Conservation (phyloP, 2,113 vertebrate species). For the Sturnus vulgaris region DNA sequence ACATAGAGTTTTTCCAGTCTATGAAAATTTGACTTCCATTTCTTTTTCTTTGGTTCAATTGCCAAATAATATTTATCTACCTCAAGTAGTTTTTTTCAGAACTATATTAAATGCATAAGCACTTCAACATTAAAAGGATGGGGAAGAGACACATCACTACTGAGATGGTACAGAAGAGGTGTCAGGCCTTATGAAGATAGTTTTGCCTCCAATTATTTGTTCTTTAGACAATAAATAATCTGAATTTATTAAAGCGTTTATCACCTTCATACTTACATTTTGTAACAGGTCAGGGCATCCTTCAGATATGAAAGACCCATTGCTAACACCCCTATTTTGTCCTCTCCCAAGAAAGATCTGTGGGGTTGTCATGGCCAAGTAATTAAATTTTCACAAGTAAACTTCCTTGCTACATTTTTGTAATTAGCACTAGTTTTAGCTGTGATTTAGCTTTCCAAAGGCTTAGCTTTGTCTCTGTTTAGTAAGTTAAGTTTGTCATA, state of each 20-base stretch:
- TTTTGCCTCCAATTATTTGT: background rate
- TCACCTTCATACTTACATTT: background rate
- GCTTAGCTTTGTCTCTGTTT: background rate
- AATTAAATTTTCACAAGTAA: background rate
- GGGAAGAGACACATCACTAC: background rate
- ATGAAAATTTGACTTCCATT: background rate
- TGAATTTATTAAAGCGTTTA: background rate
- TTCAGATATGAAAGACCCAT: background rate
- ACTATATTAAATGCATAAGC: background rate
- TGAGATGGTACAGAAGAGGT: background rate
- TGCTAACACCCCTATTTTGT: background rate
- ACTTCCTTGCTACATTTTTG: background rate
- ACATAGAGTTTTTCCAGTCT: background rate
- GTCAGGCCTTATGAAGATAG: background rate
- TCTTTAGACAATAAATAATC: background rate
- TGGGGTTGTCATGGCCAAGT: background rate
- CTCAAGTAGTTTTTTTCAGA: background rate
- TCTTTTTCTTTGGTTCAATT: background rate
- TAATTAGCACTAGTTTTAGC: background rate
- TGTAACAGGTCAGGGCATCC: background rate
- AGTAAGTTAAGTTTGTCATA: background rate
- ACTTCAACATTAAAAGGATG: background rate
- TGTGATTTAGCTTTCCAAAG: background rate
- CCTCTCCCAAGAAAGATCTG: background rate
- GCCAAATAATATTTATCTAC: background rate